Evolutionary conservation across 2,113 vertebrate genomes (phyloP), one percentile per base, ranked within the genome.

Genomic region (Brachionichthys hirsutus): DNA sequence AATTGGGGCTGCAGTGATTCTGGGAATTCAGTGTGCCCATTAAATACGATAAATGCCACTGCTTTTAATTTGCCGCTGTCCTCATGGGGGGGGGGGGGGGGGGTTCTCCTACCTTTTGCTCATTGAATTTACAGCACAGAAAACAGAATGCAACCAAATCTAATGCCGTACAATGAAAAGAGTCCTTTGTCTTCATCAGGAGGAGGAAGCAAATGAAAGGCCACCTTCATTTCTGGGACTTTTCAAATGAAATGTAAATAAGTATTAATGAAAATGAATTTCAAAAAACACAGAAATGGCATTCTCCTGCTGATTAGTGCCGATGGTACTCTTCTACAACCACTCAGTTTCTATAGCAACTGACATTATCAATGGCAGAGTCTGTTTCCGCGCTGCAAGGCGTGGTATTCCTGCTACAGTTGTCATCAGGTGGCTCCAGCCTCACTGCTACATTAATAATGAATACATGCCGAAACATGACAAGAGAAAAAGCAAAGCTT

Each of bases 301-400:
- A 47, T 16, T 66, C 10, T 36, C 12, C 16, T 45, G 12, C 18
- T n/a, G 17, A 50, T 34, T 14, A 34, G 15, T 34, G 22, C 2
- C 17, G 18, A 63, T 18, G 30, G 22, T 54, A 47, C 54, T 2
- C 24, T 19, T 66, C 4, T 16, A 54, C 1, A 67, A 17, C 15
- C 24, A 1, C 40, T 62, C 64, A 42, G 52, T 72, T 82, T 67
- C 70, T 50, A 73, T 61, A 48, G 75, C 57, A 77, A 66, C 67
- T 12, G 20, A 69, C 61, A 54, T 51, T 19, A 65, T 56, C 41
- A 48, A 49, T 60, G 36, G 54, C 9, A 12, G 16, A 56, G 15
- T 35, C 34, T 43, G 22, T 42, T 44, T 41, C 18, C 57, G 40
- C 34, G 19, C 24, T 11, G 55, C 58, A 55, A 55, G 68, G 42